These are phyloP conservation scores for Tapirus indicus DNA, from an alignment of 2,797 vertebrate genomes.

Conservation along the genomic window DNA sequence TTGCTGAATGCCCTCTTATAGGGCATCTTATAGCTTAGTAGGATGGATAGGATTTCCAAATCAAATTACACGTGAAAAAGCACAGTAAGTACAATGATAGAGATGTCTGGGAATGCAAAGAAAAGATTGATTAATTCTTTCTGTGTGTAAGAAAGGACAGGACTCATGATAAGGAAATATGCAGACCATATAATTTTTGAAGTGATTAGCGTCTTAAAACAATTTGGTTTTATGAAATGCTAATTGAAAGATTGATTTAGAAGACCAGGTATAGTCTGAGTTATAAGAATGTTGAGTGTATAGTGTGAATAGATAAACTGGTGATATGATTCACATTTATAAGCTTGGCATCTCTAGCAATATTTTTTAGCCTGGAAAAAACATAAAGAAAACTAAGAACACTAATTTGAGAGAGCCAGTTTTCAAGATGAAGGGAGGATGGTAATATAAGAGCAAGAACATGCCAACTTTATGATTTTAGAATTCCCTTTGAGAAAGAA, in stretches of 20 bases:
- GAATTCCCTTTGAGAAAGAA: conserved; percentile 36
- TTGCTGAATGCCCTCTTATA: neutral
- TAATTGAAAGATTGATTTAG: conserved; percentile 17
- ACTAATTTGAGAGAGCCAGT: neutral
- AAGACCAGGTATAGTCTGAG: neutral
- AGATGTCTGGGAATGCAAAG: neutral
- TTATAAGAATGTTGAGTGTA: neutral
- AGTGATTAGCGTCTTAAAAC: neutral
- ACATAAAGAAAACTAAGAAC: neutral
- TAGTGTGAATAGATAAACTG: neutral
- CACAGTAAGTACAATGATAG: neutral
- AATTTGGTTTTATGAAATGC: neutral
- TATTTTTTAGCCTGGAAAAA: neutral
- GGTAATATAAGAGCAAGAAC: neutral
- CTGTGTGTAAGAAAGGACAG: neutral
- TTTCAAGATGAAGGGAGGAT: neutral
- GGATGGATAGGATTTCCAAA: neutral
- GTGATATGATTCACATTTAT: neutral
- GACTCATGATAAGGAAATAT: neutral
- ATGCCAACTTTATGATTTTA: neutral
- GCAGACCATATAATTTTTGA: neutral
- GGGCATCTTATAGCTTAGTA: neutral
- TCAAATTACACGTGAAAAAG: neutral
- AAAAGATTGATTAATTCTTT: neutral
- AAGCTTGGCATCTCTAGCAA: neutral